A percentile compares a stretch with the other conserved stretches of the same genome.
These are phyloP conservation scores for Drosophila dunni DNA, from an alignment of 1,140 invertebrate genomes.

Conservation along the genomic window DNA sequence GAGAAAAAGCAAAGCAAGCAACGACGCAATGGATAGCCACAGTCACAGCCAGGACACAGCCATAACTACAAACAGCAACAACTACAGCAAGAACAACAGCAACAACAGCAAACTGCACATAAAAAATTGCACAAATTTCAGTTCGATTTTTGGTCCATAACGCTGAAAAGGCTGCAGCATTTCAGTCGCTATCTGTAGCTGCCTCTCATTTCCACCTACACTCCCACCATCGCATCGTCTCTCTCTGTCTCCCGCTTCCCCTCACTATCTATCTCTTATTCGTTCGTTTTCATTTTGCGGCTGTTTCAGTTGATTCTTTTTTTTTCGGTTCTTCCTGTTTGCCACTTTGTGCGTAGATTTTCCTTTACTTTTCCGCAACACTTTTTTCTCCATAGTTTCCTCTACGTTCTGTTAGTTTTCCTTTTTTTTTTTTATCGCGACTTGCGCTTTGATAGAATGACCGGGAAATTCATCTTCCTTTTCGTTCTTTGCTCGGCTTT, in stretches of 20 bases:
- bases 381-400: slow-evolving; percentile 31
- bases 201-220: slow-evolving; percentile 1
- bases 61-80: slow-evolving; percentile 30
- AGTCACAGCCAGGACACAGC: slow-evolving; percentile 28
- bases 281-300: slow-evolving; percentile 40
- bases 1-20: slow-evolving; percentile 20
- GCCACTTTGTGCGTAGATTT: slow-evolving; percentile 74
- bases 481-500: slow-evolving; percentile 27
- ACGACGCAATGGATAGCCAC: slow-evolving; percentile 67
- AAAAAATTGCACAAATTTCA: slow-evolving; percentile 68
- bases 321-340: slow-evolving; percentile 47
- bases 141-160: slow-evolving; percentile 80
- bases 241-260: not conserved
- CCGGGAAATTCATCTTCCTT: slow-evolving; percentile 35
- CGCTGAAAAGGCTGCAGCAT: slow-evolving; percentile 50
- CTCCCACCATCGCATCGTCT: not conserved
- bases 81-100: slow-evolving; percentile 31
- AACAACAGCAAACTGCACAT: slow-evolving; percentile 10
- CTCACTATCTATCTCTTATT: slow-evolving; percentile 2
- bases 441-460: slow-evolving; percentile 61
- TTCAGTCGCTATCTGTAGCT: slow-evolving; percentile 34
- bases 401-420: slow-evolving; percentile 15
- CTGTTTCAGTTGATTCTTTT: slow-evolving; percentile 33
- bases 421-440: slow-evolving; percentile 27
- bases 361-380: slow-evolving; percentile 29